A percentile compares a stretch with the other conserved stretches of the same genome.
Evolutionary conservation across 2,888 invertebrate genomes (phyloP).

Genomic region (Leptopilina drosophilae): DNA sequence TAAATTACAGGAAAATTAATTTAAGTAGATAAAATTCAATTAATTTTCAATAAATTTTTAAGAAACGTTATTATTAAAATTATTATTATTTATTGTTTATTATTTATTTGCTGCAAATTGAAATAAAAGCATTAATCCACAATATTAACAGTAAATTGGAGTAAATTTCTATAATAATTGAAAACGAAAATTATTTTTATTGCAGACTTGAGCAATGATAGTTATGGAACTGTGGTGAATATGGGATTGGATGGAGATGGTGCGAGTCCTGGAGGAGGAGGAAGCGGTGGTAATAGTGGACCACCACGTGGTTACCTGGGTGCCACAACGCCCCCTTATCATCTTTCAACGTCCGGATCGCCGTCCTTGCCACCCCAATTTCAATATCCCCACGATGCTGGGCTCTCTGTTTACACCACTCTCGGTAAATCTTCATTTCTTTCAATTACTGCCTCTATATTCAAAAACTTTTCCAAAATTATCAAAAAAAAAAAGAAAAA

Average conservation of each 20-base stretch:
- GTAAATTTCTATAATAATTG: background rate
- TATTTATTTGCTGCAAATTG: background rate
- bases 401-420: constrained; percentile 90
- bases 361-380: constrained; percentile 87
- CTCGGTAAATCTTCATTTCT: constrained; percentile 80
- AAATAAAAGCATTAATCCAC: background rate
- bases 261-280: constrained; percentile 84
- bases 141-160: background rate
- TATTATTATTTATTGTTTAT: too few species aligned
- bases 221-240: constrained; percentile 90
- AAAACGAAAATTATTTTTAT: constrained; percentile 40
- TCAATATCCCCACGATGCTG: constrained; percentile 87
- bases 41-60: too few species aligned
- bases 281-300: constrained; percentile 74
- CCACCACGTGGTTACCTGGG: constrained; percentile 81
- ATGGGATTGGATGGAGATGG: constrained; percentile 90
- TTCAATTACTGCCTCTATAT: background rate
- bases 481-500: too few species aligned
- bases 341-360: constrained; percentile 85
- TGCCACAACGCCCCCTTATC: constrained; percentile 88
- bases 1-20: too few species aligned
- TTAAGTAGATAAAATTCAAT: too few species aligned
- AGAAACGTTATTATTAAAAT: too few species aligned
- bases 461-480: background rate
- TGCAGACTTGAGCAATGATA: constrained; percentile 91